Base-by-base conservation (phyloP, 2,888 invertebrate species). In the Scaptomyza flava region DNA sequence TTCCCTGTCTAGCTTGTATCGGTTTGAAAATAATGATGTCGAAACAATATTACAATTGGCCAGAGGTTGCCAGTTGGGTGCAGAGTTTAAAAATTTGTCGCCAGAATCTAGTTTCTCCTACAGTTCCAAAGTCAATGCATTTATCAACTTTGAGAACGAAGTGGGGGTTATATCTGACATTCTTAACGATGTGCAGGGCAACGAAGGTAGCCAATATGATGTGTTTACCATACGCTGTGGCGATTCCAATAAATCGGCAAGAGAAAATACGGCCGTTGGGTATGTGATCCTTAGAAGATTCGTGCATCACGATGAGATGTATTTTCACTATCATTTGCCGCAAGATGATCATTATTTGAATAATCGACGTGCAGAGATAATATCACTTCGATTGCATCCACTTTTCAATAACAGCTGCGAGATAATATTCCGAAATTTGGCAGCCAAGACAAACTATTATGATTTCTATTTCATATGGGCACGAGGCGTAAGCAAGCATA, bases 171-270 rank as follows among this genome's bases (percentile, higher is more conserved):
- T 91, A 3, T 57, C 59, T 3, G 46, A 68, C 0, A 79, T 87
- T 1, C 76, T 91, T 34, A 9, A 45, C 0, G 84, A 90, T 41
- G 87, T 83, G 0, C 64, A 91, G 31, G 14, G 62, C 0, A 81
- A 90, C 34, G 68, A 64, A 0, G 45, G 45, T 6, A 84, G 77
- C 3, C 57, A 70, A 5, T 90, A 69, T 34, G 53, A 76, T 20
- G 66, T 89, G 3, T 72, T 87, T 3, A 87, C 87, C 27, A 90
- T 91, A 38, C 86, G 90, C 7, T 90, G 89, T 50, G 90, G 90
- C 0, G 69, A 89, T 34, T 83, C 89, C 0, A 61, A 70, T 3
- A 77, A 67, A n/a, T 43, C 81, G 1, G 72, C 66, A 5, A 61
- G 67, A 1, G 56, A 74, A 0, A 89, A 89, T 33, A 80, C 76